These are phyloP conservation scores for Trachymyrmex cornetzi DNA, from an alignment of 1,140 invertebrate genomes.

Conservation along the genomic window DNA sequence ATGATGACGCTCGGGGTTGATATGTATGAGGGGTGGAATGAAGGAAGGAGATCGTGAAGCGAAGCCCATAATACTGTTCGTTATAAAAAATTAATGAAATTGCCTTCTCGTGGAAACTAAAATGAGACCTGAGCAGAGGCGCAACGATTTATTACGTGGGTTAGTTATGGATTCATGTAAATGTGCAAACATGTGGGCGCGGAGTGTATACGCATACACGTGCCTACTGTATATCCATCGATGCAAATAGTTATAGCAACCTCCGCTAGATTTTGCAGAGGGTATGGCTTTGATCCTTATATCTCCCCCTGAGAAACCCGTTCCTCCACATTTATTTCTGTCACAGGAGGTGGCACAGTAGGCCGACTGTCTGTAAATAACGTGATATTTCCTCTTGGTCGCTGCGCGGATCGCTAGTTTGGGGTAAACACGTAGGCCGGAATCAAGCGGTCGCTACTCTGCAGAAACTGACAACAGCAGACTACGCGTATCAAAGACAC, in stretches of 20 bases:
- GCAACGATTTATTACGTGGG: neutral
- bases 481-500: slow-evolving; percentile 53
- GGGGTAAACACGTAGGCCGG: slow-evolving; percentile 38
- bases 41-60: neutral
- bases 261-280: slow-evolving; percentile 24
- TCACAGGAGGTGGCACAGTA: neutral
- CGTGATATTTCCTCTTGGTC: slow-evolving; percentile 5
- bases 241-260: slow-evolving; percentile 53
- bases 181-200: slow-evolving; percentile 30
- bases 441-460: slow-evolving; percentile 36
- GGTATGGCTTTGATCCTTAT: slow-evolving; percentile 3
- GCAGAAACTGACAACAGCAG: neutral
- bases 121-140: neutral
- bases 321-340: slow-evolving; percentile 32
- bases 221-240: slow-evolving; percentile 31
- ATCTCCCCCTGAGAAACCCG: neutral
- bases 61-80: neutral
- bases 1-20: too few relatives aligned
- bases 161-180: slow-evolving; percentile 20
- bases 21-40: neutral
- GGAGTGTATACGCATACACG: neutral
- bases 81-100: slow-evolving; percentile 14
- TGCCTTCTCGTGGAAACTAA: neutral
- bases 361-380: neutral
- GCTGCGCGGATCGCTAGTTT: neutral